These are phyloP conservation scores for Promerops cafer DNA, from an alignment of 2,113 vertebrate species.

Conservation along the genomic window DNA sequence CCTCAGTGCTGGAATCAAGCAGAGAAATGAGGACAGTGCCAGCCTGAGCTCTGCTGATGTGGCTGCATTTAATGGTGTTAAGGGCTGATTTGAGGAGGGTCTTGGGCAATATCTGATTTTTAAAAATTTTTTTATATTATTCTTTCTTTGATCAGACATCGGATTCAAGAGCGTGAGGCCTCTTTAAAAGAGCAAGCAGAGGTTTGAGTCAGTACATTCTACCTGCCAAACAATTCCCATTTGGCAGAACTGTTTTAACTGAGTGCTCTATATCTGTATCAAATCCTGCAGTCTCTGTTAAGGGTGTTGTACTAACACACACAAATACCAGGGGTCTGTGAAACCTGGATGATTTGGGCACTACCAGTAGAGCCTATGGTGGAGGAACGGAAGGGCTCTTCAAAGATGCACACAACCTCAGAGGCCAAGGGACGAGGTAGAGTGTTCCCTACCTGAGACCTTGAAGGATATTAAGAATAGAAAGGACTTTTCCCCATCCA, in stretches of 20 bases:
- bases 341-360: not conserved
- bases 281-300: not conserved
- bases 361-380: not conserved
- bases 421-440: not conserved
- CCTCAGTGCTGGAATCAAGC: not conserved
- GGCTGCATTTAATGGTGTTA: rapidly evolving
- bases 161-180: not conserved
- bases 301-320: not conserved
- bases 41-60: not conserved
- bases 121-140: not conserved
- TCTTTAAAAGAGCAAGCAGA: not conserved
- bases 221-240: not conserved
- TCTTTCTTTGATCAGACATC: not conserved
- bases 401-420: not conserved
- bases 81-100: not conserved
- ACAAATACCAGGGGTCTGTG: not conserved
- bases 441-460: not conserved
- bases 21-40: not conserved
- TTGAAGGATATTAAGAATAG: not conserved
- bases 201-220: not conserved
- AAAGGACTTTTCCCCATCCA: not conserved
- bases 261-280: not conserved
- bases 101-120: not conserved
- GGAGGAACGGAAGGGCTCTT: not conserved
- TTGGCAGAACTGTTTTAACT: not conserved